These are phyloP conservation scores for Lucilia sericata DNA, from an alignment of 1,140 invertebrate genomes.

Conservation along the genomic window DNA sequence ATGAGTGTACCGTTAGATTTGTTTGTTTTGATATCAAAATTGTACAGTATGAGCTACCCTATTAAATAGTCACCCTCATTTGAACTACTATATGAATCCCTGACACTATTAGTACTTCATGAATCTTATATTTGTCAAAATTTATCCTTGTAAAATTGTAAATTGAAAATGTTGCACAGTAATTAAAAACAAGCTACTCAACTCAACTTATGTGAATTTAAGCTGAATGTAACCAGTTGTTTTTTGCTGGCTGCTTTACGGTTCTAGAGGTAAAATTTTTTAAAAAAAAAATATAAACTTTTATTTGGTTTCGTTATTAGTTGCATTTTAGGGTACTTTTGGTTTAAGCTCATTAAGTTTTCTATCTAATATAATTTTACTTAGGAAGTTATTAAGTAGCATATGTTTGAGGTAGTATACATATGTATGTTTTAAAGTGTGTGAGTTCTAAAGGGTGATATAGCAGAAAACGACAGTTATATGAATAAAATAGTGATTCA, in stretches of 20 bases:
- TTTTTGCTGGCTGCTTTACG: neutral
- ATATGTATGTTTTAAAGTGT: no score
- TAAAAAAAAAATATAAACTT: neutral
- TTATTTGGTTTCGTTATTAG: slow-evolving; percentile 40
- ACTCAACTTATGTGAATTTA: neutral
- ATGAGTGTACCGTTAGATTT: no score
- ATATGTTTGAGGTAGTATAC: no score
- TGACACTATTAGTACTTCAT: neutral
- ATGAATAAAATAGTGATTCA: no score
- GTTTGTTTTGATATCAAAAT: no score
- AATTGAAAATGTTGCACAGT: neutral
- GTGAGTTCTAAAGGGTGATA: no score
- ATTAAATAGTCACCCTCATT: no score
- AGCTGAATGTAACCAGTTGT: slow-evolving; percentile 9
- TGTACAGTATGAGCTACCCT: no score
- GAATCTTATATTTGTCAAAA: neutral
- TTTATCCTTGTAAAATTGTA: neutral
- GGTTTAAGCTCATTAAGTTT: slow-evolving; percentile 36
- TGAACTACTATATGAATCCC: neutral
- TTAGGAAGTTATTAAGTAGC: no score
- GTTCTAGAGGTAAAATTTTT: neutral
- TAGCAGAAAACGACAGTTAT: no score
- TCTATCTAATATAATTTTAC: no score
- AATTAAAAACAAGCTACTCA: neutral
- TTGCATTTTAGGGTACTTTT: slow-evolving; percentile 35